These are phyloP conservation scores for Gymnorhina tibicen DNA, from an alignment of 2,113 vertebrate genomes.

Conservation along the genomic window DNA sequence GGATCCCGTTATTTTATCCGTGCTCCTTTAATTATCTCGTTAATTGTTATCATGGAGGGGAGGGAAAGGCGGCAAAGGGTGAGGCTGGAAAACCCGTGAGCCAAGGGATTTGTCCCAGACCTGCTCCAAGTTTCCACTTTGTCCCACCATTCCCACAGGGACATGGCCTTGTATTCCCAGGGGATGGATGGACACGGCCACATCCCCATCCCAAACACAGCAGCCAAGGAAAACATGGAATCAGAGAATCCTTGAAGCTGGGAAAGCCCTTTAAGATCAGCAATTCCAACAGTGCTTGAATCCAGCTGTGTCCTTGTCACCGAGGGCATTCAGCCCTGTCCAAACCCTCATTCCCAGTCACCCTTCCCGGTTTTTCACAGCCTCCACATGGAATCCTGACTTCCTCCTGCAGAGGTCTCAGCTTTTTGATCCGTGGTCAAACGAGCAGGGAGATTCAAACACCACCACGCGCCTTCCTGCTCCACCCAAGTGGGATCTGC, in stretches of 20 bases:
- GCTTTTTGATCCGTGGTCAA: not conserved
- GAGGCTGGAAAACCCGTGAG: accelerated
- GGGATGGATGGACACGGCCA: not conserved
- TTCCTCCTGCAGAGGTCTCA: not conserved
- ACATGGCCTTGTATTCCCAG: accelerated
- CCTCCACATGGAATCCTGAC: not conserved
- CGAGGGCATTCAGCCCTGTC: not conserved
- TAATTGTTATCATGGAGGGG: not conserved
- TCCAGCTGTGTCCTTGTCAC: not conserved
- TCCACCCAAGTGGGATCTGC: not conserved
- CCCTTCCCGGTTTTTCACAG: not conserved
- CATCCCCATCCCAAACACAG: not conserved
- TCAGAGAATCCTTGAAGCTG: not conserved
- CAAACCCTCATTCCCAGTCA: not conserved
- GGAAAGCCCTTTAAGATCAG: not conserved
- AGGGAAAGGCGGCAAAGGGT: not conserved
- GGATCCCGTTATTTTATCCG: not conserved
- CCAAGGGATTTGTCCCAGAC: not conserved
- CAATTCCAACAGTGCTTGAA: not conserved
- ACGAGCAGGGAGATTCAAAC: not conserved
- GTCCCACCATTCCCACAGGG: not conserved
- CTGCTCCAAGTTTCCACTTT: not conserved
- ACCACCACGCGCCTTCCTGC: not conserved
- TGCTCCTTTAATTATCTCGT: not conserved
- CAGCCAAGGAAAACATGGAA: not conserved